A percentile compares a stretch with the other conserved stretches of the same genome.
phyloP scores from a whole-genome alignment of 1,140 invertebrate species.

The Coenobita brevimanus region DNA sequence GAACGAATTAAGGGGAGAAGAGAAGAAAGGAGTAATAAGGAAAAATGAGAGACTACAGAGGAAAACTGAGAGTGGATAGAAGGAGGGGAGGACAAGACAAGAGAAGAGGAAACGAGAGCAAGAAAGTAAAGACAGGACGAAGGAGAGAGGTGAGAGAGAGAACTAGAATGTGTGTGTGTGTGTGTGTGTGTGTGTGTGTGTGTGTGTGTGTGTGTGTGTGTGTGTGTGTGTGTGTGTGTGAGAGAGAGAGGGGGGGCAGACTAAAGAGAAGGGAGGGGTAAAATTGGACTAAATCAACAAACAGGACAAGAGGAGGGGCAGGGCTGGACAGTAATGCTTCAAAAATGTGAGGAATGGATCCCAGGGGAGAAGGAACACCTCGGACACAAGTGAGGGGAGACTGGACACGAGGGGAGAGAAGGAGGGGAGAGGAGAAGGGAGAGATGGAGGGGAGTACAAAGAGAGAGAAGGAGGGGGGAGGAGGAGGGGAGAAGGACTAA shows the following conservation, averaged over 20 bases:
- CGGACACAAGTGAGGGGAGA: background rate
- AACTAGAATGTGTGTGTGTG: too few species aligned
- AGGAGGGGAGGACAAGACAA: background rate
- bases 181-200: too few species aligned
- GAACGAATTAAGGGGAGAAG: too few species aligned
- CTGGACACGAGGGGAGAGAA: too few species aligned
- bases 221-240: too few species aligned
- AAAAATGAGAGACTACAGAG: too few species aligned
- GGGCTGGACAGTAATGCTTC: conserved; percentile 60
- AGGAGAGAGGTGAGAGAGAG: background rate
- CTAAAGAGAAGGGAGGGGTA: conserved; percentile 17
- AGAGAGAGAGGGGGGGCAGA: background rate
- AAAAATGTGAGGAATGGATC: conserved; percentile 59
- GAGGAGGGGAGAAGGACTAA: too few species aligned
- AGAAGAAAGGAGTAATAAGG: too few species aligned
- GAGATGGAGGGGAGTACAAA: background rate
- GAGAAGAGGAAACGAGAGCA: background rate
- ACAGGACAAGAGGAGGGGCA: conserved; percentile 32
- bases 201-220: too few species aligned
- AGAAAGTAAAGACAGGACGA: background rate
- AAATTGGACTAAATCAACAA: conserved; percentile 58
- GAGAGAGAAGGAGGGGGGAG: too few species aligned
- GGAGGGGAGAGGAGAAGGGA: background rate
- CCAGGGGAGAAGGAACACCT: conserved; percentile 14
- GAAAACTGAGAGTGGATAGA: too few species aligned